Percentiles rank a stretch among this genome's conserved stretches.
Evolutionary conservation across 2,888 invertebrate genomes (phyloP).

Genomic region (Beris chalybata): DNA sequence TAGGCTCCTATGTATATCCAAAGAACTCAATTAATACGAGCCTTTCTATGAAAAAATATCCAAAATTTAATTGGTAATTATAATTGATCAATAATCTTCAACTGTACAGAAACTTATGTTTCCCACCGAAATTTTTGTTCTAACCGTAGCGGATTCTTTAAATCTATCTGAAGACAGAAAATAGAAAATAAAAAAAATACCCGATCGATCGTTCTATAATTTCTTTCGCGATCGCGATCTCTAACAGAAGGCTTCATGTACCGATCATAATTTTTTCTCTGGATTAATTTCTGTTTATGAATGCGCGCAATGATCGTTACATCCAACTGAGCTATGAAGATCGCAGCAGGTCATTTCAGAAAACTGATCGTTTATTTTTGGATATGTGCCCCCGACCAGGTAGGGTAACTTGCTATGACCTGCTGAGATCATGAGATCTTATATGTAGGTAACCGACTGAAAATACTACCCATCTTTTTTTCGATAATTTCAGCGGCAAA

Average conservation of each 20-base stretch:
- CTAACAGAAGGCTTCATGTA: no score
- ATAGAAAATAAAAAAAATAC: no score
- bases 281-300: conserved; percentile 31
- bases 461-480: conserved; percentile 15
- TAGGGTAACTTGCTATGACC: conserved; percentile 14
- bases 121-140: conserved; percentile 23
- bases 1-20: no score
- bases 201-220: no score
- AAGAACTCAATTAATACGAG: no score
- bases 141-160: conserved; percentile 27
- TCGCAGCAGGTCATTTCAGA: conserved; percentile 19
- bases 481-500: conserved; percentile 24
- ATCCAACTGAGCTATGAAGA: conserved; percentile 30
- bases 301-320: conserved; percentile 32
- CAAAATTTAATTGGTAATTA: background rate
- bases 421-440: conserved; percentile 4
- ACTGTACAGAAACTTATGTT: conserved; percentile 17
- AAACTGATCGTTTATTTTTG: conserved; percentile 1
- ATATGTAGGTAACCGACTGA: background rate
- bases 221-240: no score
- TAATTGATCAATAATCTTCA: conserved; percentile 24
- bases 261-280: conserved; percentile 2
- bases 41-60: no score
- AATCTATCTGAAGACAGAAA: background rate
- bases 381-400: conserved; percentile 7